Evolutionary conservation across 2,888 invertebrate species (phyloP).

Genomic region (Brachylomia viminalis): DNA sequence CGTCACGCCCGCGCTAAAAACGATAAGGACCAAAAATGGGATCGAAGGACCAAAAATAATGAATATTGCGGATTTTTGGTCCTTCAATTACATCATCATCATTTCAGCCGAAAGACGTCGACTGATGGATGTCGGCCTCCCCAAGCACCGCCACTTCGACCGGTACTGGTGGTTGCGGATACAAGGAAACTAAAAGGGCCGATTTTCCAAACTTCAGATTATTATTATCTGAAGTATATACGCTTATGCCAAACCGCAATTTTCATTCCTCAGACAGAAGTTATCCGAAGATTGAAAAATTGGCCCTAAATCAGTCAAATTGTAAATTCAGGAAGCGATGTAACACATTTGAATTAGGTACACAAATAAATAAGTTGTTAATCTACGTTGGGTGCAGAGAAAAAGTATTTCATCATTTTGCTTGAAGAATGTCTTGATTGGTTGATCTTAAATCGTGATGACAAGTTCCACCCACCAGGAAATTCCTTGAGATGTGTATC

Average conservation of each 20-base stretch:
- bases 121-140: neutral
- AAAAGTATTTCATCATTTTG: neutral
- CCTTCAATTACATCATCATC: neutral
- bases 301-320: neutral
- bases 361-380: neutral
- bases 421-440: conserved; percentile 2
- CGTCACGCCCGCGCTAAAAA: neutral
- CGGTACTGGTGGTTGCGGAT: neutral
- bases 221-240: neutral
- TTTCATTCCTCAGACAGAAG: neutral
- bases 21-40: neutral
- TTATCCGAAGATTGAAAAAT: neutral
- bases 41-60: neutral
- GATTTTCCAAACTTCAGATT: too few relatives aligned
- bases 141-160: neutral
- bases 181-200: neutral
- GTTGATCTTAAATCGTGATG: conserved; percentile 28
- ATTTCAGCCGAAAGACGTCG: neutral
- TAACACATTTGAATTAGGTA: neutral
- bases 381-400: neutral
- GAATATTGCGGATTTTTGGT: neutral
- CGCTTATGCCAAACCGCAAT: neutral
- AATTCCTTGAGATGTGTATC: conserved; percentile 41
- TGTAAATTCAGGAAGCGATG: neutral
- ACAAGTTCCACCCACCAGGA: conserved; percentile 40